These are phyloP conservation scores for Epinotia ramella DNA, from an alignment of 2,888 invertebrate genomes.

Conservation along the genomic window DNA sequence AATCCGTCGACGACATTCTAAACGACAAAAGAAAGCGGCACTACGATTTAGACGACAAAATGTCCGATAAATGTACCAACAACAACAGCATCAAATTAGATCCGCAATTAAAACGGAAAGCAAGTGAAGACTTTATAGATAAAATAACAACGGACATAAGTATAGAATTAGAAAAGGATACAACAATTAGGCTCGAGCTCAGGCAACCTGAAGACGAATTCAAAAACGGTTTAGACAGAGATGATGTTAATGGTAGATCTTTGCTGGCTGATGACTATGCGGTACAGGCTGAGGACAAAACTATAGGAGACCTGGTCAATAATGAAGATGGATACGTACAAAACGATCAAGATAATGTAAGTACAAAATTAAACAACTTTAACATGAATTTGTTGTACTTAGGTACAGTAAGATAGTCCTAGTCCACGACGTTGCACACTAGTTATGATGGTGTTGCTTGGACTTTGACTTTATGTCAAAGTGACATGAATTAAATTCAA, in stretches of 20 bases:
- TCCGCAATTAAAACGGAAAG: constrained; percentile 64
- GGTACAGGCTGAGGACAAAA: constrained; percentile 32
- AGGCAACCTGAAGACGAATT: constrained; percentile 58
- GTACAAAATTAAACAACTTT: constrained; percentile 6
- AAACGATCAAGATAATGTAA: constrained; percentile 33
- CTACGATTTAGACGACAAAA: constrained; percentile 55
- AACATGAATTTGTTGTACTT: constrained; percentile 1
- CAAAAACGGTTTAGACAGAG: constrained; percentile 26
- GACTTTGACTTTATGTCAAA: too few species aligned
- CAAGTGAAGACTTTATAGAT: constrained; percentile 53
- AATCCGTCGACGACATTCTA: constrained; percentile 70
- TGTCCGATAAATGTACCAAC: constrained; percentile 55
- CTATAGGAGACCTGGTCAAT: constrained; percentile 31
- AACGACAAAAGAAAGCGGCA: constrained; percentile 68
- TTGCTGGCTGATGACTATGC: constrained; percentile 29
- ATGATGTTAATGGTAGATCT: constrained; percentile 13
- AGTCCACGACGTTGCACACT: too few species aligned
- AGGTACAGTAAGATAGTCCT: neutral
- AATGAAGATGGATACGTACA: constrained; percentile 39
- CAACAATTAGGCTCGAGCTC: constrained; percentile 69
- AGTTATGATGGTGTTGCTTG: too few species aligned
- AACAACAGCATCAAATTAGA: constrained; percentile 63
- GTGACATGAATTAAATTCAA: too few species aligned
- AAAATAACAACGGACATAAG: constrained; percentile 65
- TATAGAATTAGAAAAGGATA: constrained; percentile 70